Evolutionary conservation across 92 coral and sea anemone species (phyloP), one percentile per base, ranked within the genome.

Genomic region (Palythoa grandis): DNA sequence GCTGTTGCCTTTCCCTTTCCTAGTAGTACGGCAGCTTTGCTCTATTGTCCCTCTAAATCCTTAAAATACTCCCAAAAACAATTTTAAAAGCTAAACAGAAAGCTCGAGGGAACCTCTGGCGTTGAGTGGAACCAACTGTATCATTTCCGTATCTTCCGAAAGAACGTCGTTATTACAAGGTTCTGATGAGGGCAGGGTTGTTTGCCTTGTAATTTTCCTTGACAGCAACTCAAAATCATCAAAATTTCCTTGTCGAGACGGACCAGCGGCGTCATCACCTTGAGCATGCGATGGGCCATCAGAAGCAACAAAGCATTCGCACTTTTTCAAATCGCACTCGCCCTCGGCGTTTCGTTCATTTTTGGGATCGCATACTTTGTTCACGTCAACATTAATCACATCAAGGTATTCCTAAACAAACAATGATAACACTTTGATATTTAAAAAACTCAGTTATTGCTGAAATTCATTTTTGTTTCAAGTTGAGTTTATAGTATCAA

Each of bases 391-490:
- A 20, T 20, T n/a, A 20, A 24, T 12, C 37, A 66, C 13, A 66
- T 66, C 71, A 7, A 66, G 39, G 37, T 66, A 66, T 66, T 66
- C 71, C 71, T 66, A 20, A 66, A 66, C n/a, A n/a, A n/a, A n/a
- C n/a, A n/a, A n/a, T n/a, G n/a, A n/a, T n/a, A n/a, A n/a, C n/a
- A n/a, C n/a, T n/a, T n/a, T n/a, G n/a, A n/a, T n/a, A n/a, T n/a
- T n/a, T n/a, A n/a, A n/a, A n/a, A n/a, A n/a, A n/a, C n/a, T n/a
- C n/a, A n/a, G n/a, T n/a, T n/a, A n/a, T n/a, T n/a, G n/a, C n/a
- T n/a, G n/a, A n/a, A n/a, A n/a, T n/a, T n/a, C n/a, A n/a, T n/a
- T n/a, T n/a, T n/a, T n/a, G n/a, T n/a, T n/a, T n/a, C n/a, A n/a
- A n/a, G n/a, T n/a, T n/a, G n/a, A n/a, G n/a, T n/a, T n/a, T n/a